A percentile compares a stretch with the other conserved stretches of the same genome.
Evolutionary conservation across 2,113 vertebrate genomes (phyloP).

Genomic region (Misgurnus mizolepis): DNA sequence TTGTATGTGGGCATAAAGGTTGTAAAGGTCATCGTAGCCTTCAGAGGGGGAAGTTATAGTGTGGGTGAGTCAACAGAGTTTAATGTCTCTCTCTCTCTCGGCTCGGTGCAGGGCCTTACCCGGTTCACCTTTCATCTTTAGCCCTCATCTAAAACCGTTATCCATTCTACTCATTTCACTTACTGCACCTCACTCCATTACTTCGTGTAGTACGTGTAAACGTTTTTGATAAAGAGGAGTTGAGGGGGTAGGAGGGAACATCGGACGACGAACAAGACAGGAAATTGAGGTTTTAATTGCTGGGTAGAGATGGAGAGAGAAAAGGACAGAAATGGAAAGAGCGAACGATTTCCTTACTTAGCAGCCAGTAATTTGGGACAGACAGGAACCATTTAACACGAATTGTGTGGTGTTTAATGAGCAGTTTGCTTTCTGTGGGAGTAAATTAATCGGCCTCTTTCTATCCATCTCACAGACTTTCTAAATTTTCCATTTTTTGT

Average conservation of each 20-base stretch:
- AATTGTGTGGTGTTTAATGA: constrained; percentile 35
- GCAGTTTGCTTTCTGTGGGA: constrained; percentile 30
- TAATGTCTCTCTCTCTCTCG: constrained; percentile 20
- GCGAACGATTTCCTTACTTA: constrained; percentile 28
- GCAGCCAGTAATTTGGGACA: constrained; percentile 43
- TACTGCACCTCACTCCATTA: constrained; percentile 44
- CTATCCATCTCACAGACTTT: constrained; percentile 5
- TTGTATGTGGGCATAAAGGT: constrained; percentile 44
- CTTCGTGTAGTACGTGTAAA: background rate
- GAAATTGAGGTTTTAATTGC: constrained; percentile 47
- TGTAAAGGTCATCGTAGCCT: constrained; percentile 29
- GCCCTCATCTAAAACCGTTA: constrained; percentile 27
- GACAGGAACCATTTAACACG: constrained; percentile 42
- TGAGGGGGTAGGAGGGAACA: constrained; percentile 25
- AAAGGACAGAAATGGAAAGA: constrained; percentile 10
- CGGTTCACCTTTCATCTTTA: constrained; percentile 37
- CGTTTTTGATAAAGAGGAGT: constrained; percentile 27
- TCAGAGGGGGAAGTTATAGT: constrained; percentile 32
- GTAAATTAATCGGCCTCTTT: constrained; percentile 33
- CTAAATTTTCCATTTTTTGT: background rate
- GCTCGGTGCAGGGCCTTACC: constrained; percentile 10
- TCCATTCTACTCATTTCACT: constrained; percentile 36
- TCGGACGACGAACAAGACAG: constrained; percentile 34
- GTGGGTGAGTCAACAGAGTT: constrained; percentile 29
- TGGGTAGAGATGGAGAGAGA: constrained; percentile 37